phyloP scores from a whole-genome alignment of 2,113 vertebrate species.

The Scophthalmus maximus region DNA sequence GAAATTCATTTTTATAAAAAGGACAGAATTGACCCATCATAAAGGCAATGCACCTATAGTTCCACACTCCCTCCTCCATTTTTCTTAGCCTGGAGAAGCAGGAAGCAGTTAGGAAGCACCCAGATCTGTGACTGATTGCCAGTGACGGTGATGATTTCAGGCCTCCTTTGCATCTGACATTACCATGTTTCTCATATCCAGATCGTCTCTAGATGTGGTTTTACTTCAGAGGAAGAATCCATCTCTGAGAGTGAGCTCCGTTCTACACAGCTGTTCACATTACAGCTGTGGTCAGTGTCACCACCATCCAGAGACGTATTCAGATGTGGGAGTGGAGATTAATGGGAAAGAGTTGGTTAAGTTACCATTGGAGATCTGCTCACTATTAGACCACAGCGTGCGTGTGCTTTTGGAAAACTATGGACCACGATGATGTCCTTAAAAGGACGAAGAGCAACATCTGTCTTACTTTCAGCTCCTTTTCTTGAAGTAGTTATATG shows the following conservation, averaged over 20 bases:
- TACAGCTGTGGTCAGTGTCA: conserved; percentile 63
- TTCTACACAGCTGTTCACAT: conserved; percentile 57
- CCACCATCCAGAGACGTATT: conserved; percentile 40
- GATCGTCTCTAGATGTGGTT: conserved; percentile 55
- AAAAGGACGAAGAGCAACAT: conserved; percentile 31
- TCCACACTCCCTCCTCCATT: conserved; percentile 7
- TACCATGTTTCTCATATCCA: conserved; percentile 33
- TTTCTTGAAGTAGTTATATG: conserved; percentile 16
- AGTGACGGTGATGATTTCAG: conserved; percentile 36
- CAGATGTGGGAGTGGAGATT: conserved; percentile 60
- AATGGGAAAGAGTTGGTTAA: conserved; percentile 47
- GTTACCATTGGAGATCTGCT: conserved; percentile 25
- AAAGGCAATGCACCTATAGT: not conserved
- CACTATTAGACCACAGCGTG: conserved; percentile 28
- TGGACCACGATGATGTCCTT: conserved; percentile 20
- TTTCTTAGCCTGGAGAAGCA: not conserved
- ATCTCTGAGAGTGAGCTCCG: conserved; percentile 23
- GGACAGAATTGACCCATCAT: not conserved
- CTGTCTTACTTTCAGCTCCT: conserved; percentile 23
- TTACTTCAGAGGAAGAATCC: conserved; percentile 29
- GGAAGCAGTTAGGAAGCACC: conserved; percentile 4
- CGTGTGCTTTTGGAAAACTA: conserved; percentile 19
- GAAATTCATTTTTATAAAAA: not conserved
- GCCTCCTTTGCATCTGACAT: conserved; percentile 36
- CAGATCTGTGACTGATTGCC: conserved; percentile 5